Base-by-base conservation (phyloP, 2,888 invertebrate species). In the Drosophila helvetica region DNA sequence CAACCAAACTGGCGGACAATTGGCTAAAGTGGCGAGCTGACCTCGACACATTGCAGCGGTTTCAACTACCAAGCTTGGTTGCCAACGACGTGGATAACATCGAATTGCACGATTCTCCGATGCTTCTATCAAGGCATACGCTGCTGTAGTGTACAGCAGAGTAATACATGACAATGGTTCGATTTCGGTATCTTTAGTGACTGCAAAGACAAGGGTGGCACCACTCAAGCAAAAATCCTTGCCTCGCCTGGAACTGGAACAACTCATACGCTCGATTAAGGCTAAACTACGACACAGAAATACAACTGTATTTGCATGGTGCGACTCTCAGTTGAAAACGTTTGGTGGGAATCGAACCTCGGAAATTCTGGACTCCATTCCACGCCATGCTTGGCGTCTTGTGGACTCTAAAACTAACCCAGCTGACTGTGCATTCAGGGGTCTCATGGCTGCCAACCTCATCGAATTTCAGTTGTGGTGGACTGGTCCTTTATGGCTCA, bases 91-190 rank as follows among this genome's bases (percentile, higher is more conserved):
- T 12, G 1, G 25, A 47, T 30, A 18, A 47, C 4, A 63, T 63
- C 2, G 22, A 46, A 5, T 33, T 56, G 18, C 63, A 56, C n/a
- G 48, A 3, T 56, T 52, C 25, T 55, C 51, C 3, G 63, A 56
- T 30, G 46, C 56, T 17, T 50, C 56, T 1, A 51, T 22, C 18
- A 63, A 56, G 19, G 56, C 51, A 8, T 56, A 52, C 25, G 33
- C 51, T 9, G 52, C 52, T 63, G 46, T 63, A 1, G 52, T 57
- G 2, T 45, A 30, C 3, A 10, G 43, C n/a, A 2, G 19, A 45
- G n/a, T 46, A 30, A 30, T 33, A 12, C 57, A 50, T 6, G 9
- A 8, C 30, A 30, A 27, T 17, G 2, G 15, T 6, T 1, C 25
- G 22, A 22, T 22, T 3, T 22, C 0, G 22, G 22, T 22, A 22